Evolutionary conservation across 1,140 invertebrate species (phyloP).

Genomic region (Neelides sp.): DNA sequence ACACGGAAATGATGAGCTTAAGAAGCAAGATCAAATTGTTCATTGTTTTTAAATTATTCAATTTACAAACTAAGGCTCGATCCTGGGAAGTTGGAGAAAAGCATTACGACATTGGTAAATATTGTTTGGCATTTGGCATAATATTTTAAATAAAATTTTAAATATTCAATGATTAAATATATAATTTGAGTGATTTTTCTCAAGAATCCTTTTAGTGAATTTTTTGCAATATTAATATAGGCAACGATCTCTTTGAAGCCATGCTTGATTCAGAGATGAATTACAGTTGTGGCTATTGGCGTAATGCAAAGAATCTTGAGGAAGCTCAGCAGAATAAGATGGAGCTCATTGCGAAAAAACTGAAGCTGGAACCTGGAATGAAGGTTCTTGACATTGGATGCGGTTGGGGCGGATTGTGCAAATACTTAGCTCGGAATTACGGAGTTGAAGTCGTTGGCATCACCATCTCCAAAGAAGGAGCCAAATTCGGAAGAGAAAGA

Average conservation of each 20-base stretch:
- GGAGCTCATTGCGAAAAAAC: conserved; percentile 8
- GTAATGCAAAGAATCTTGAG: conserved; percentile 1
- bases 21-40: conserved; percentile 15
- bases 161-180: background rate
- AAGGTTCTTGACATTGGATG: conserved; percentile 10
- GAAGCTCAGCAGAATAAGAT: conserved; percentile 11
- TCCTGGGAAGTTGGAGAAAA: conserved; percentile 21
- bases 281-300: conserved; percentile 16
- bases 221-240: background rate
- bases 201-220: background rate
- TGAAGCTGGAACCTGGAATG: conserved; percentile 14
- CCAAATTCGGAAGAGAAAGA: conserved; percentile 11
- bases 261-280: conserved; percentile 17
- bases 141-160: background rate
- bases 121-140: too few species aligned
- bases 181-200: background rate
- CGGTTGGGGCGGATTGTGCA: conserved; percentile 23
- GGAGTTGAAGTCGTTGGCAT: conserved; percentile 21
- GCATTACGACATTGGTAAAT: conserved; percentile 24
- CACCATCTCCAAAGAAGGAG: conserved; percentile 24
- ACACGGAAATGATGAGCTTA: conserved; percentile 7
- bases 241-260: conserved; percentile 16
- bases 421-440: conserved; percentile 23
- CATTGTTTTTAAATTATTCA: conserved; percentile 20
- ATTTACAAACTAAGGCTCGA: conserved; percentile 17